phyloP scores from a whole-genome alignment of 2,888 invertebrate genomes.

The Capitulum mitella region DNA sequence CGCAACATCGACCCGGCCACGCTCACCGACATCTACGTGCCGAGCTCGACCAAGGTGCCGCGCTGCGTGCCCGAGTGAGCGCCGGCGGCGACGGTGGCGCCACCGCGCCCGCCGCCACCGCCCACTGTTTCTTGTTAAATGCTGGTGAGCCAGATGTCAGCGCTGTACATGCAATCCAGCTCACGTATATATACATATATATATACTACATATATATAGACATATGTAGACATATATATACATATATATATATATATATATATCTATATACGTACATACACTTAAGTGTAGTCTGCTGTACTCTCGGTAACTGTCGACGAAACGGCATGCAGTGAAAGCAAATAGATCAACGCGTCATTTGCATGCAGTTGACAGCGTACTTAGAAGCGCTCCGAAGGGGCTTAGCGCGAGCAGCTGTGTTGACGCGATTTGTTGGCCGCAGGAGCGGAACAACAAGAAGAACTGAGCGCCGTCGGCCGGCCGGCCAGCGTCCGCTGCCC shows the following conservation, averaged over 20 bases:
- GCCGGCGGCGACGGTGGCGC: too few relatives aligned
- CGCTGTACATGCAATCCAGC: too few relatives aligned
- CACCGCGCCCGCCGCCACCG: too few relatives aligned
- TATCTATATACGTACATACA: conserved; percentile 26
- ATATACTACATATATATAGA: not conserved
- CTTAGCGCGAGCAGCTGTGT: not conserved
- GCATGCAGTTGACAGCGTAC: not conserved
- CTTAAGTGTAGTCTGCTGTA: too few relatives aligned
- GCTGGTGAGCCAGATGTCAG: too few relatives aligned
- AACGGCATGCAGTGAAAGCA: not conserved
- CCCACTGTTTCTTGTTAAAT: too few relatives aligned
- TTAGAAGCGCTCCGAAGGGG: not conserved
- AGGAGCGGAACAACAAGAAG: conserved; percentile 1
- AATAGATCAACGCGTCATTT: too few relatives aligned
- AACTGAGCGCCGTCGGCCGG: not conserved
- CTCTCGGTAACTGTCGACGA: not conserved
- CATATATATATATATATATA: conserved; percentile 26
- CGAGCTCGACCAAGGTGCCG: not conserved
- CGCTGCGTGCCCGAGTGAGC: not conserved
- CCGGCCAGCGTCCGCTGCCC: too few relatives aligned
- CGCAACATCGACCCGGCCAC: conserved; percentile 53
- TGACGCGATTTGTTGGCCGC: not conserved
- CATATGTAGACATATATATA: conserved; percentile 27
- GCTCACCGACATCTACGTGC: conserved; percentile 77
- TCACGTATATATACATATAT: not conserved